Base-by-base conservation (phyloP, 2,888 invertebrate species). In the Drosophila incognita region DNA sequence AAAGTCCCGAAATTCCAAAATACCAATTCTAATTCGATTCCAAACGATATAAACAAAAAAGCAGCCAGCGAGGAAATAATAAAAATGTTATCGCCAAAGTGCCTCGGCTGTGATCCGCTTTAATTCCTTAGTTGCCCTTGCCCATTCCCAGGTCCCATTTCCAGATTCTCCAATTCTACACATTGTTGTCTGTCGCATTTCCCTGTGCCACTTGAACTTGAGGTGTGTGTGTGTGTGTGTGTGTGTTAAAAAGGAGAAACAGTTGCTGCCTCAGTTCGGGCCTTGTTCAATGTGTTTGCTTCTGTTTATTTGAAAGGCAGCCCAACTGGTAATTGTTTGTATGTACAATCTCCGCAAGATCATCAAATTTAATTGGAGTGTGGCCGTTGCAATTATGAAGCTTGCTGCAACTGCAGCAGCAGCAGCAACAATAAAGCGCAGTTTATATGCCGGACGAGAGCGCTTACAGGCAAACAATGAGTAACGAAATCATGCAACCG, bases 281-380 rank as follows among this genome's bases (percentile, higher is more conserved):
- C 31, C 29, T 33, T 38, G 7, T 36, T 24, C 31, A 31, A 35
- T 53, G 62, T 40, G 78, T 72, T 69, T 65, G 81, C 59, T 63
- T 87, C 87, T 89, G 85, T 84, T 85, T 87, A 81, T 89, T 87
- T 77, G 74, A 79, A 76, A 86, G 71, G 61, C 74, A 74, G 61
- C 62, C 63, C 68, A 46, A 57, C 62, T 63, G 8, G 29, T 56
- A 31, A 53, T 49, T 40, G 46, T 53, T 56, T 38, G 65, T 68
- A 62, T 57, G 51, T 73, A 85, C 89, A 87, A 87, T 89, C 90
- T 85, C 81, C 76, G 89, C 85, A 81, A 89, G 85, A 86, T 86
- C 85, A 89, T 86, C 85, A 87, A 86, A 86, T 86, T 86, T 86
- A 86, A 86, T 86, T 86, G 85, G 85, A 86, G 89, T 86, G 89